Conservation (phyloP, 2,888 invertebrate species). For the Melanchra persicariae region DNA sequence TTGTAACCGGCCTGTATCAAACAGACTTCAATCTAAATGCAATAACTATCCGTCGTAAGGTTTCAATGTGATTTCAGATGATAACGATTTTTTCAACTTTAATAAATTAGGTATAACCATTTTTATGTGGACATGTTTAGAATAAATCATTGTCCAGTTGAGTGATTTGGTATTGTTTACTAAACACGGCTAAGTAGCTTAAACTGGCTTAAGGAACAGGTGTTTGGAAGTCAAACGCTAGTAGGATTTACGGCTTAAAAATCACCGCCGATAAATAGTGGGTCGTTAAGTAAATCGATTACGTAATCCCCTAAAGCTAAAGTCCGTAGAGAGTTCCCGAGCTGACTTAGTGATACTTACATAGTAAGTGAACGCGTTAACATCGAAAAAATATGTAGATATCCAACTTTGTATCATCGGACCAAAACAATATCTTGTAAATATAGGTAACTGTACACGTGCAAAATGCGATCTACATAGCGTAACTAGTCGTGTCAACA, state of each 20-base stretch:
- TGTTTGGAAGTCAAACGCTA: constrained; percentile 25
- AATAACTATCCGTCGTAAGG: constrained; percentile 1
- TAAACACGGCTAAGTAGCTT: background rate
- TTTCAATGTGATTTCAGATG: constrained; percentile 6
- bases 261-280: constrained; percentile 24
- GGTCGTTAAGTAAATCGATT: constrained; percentile 19
- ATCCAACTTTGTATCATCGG: constrained; percentile 10
- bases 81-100: constrained; percentile 6
- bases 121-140: background rate
- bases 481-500: background rate
- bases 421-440: constrained; percentile 1
- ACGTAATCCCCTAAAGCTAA: constrained; percentile 30
- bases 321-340: constrained; percentile 13
- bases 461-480: constrained; percentile 2
- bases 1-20: constrained; percentile 2
- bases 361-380: constrained; percentile 4
- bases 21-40: background rate
- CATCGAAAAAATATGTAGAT: constrained; percentile 8
- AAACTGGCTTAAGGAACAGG: constrained; percentile 13
- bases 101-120: constrained; percentile 10
- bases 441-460: background rate
- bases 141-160: background rate
- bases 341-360: constrained; percentile 15
- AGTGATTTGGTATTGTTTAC: background rate
- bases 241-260: constrained; percentile 38